Evolutionary conservation across 1,140 invertebrate genomes (phyloP).

Genomic region (Goniozus legneri): DNA sequence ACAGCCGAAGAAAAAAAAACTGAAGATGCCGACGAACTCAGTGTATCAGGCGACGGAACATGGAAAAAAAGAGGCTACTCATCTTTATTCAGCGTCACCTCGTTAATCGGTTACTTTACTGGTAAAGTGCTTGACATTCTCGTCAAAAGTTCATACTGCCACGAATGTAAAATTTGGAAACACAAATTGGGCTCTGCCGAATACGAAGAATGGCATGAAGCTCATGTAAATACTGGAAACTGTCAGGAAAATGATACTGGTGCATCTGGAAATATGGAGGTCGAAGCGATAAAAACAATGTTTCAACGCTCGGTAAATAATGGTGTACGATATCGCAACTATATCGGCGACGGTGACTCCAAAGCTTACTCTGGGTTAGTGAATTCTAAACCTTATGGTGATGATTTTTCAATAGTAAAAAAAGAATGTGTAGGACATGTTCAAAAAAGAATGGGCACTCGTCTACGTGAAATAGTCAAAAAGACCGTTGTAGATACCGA

Average conservation of each 20-base stretch:
- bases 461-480: no score
- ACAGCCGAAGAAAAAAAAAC: background rate
- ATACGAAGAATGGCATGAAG: background rate
- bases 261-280: background rate
- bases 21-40: background rate
- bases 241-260: background rate
- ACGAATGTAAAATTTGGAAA: conserved; percentile 13
- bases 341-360: no score
- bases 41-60: no score
- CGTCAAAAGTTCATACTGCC: conserved; percentile 14
- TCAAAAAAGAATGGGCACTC: no score
- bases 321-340: background rate
- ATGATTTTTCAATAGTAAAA: background rate
- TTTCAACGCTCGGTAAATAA: background rate
- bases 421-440: no score
- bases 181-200: background rate
- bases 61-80: background rate
- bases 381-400: background rate
- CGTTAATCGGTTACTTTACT: no score
- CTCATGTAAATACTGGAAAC: background rate
- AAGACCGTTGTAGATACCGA: background rate
- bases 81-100: conserved; percentile 15
- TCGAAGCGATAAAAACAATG: background rate
- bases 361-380: background rate
- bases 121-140: conserved; percentile 18